Percentiles rank a stretch among this genome's conserved stretches.
These are phyloP conservation scores for Ichneumon xanthorius DNA, from an alignment of 2,888 invertebrate genomes.

Conservation along the genomic window DNA sequence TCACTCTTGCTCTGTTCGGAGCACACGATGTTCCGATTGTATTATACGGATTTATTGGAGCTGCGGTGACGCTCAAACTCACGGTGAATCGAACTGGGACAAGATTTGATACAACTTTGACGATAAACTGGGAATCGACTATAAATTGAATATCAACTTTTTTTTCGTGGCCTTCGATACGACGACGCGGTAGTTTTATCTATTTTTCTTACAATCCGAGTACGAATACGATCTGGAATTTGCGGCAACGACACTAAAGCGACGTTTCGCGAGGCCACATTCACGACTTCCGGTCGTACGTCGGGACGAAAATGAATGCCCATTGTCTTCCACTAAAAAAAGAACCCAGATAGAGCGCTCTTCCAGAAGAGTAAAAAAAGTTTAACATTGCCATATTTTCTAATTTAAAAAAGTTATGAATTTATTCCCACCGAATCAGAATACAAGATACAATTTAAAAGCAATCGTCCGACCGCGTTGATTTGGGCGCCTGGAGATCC, in stretches of 20 bases:
- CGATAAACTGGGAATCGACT: background rate
- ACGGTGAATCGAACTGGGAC: background rate
- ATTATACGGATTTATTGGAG: background rate
- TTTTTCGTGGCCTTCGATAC: background rate
- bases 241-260: background rate
- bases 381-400: background rate
- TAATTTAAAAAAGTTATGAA: background rate
- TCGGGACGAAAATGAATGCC: background rate
- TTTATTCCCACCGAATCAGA: background rate
- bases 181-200: background rate
- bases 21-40: background rate
- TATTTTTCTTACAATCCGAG: background rate
- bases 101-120: background rate
- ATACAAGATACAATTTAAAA: background rate
- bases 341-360: background rate
- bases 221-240: background rate
- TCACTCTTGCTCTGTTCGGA: background rate
- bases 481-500: background rate
- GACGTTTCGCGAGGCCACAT: background rate
- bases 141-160: background rate
- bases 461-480: background rate
- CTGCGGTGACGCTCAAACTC: background rate
- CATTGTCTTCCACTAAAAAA: background rate
- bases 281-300: background rate
- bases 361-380: background rate